These are phyloP conservation scores for Neria commutata DNA, from an alignment of 2,888 invertebrate species.

Conservation along the genomic window DNA sequence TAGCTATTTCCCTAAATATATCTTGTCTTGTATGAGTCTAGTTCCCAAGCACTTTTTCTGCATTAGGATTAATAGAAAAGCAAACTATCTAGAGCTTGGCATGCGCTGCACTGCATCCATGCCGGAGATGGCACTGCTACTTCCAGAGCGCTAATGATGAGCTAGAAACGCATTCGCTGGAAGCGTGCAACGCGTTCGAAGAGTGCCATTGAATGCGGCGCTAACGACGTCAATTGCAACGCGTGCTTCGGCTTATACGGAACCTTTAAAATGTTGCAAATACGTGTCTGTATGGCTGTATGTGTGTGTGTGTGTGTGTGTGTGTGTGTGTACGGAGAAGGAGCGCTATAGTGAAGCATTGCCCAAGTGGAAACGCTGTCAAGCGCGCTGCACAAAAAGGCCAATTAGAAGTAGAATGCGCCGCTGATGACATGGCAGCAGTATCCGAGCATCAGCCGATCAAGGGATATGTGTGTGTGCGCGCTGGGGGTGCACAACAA, in stretches of 20 bases:
- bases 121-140: neutral
- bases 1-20: no score
- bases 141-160: constrained; percentile 15
- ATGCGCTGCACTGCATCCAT: no score
- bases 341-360: neutral
- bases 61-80: no score
- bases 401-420: neutral
- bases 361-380: neutral
- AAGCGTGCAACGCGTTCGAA: constrained; percentile 9
- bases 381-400: neutral
- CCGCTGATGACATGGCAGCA: no score
- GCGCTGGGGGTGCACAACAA: no score
- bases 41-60: no score
- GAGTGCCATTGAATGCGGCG: constrained; percentile 5
- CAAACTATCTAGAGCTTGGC: no score
- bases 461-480: no score
- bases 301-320: neutral
- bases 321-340: neutral
- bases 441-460: no score
- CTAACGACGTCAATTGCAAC: constrained; percentile 2
- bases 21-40: no score
- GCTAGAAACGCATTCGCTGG: neutral
- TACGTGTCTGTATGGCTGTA: neutral
- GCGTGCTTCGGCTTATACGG: neutral
- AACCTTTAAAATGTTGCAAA: neutral